These are phyloP conservation scores for Neomicropteryx cornuta DNA, from an alignment of 1,140 invertebrate genomes.

Conservation along the genomic window DNA sequence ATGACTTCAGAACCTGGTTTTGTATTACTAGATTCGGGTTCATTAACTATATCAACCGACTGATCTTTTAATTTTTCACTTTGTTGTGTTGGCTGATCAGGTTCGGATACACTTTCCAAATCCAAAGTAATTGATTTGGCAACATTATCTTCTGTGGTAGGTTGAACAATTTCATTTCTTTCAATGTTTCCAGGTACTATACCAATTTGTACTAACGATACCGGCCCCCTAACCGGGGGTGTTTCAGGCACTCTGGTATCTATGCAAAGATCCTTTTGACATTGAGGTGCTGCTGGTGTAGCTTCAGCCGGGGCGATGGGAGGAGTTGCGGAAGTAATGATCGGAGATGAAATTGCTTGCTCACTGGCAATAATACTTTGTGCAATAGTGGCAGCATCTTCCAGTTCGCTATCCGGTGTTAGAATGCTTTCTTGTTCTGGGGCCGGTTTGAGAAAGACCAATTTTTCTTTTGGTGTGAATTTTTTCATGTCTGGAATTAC, in stretches of 20 bases:
- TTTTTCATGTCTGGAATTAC: conserved; percentile 15
- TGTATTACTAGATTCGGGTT: too few relatives aligned
- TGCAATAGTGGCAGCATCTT: conserved; percentile 35
- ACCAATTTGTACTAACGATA: conserved; percentile 33
- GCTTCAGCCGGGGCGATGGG: conserved; percentile 12
- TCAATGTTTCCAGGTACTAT: conserved; percentile 30
- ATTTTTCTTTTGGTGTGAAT: conserved; percentile 11
- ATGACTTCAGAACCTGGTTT: too few relatives aligned
- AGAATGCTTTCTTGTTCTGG: conserved; percentile 16
- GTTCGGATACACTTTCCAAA: too few relatives aligned
- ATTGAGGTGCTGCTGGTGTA: conserved; percentile 14
- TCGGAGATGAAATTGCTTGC: conserved; percentile 21
- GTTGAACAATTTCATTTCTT: too few relatives aligned
- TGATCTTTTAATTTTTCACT: too few relatives aligned
- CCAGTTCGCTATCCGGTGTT: conserved; percentile 36
- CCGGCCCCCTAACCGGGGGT: conserved; percentile 20
- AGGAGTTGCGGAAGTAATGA: conserved; percentile 24
- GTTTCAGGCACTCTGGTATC: conserved; percentile 27
- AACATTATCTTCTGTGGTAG: too few relatives aligned
- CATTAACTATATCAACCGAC: too few relatives aligned
- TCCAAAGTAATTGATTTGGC: too few relatives aligned
- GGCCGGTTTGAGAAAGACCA: conserved; percentile 13
- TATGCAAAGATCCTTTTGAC: conserved; percentile 20
- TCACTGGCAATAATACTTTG: conserved; percentile 35
- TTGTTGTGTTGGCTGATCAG: too few relatives aligned